Evolutionary conservation across 92 coral and sea anemone species (phyloP).

Genomic region (Paramuricea clavata): DNA sequence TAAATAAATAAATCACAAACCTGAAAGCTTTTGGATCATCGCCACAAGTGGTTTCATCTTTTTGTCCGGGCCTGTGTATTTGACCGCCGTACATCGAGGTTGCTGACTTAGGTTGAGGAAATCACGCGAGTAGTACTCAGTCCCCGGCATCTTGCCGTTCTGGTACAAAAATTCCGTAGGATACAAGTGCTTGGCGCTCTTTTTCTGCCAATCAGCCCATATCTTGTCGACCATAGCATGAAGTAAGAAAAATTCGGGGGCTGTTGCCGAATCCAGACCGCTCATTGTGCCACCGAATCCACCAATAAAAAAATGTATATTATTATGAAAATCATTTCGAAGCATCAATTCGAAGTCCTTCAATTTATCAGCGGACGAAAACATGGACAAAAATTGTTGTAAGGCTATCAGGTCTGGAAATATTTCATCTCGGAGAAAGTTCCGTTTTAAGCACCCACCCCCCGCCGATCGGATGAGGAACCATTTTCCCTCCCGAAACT

Average conservation of each 20-base stretch:
- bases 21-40: not conserved
- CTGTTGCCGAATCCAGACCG: conserved; percentile 65
- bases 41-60: not conserved
- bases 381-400: conserved; percentile 39
- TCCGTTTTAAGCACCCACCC: conserved; percentile 63
- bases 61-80: conserved; percentile 1
- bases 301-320: conserved; percentile 71
- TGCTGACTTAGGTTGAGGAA: conserved; percentile 25
- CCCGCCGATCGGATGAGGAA: conserved; percentile 57
- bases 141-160: conserved; percentile 20
- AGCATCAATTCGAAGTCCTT: conserved; percentile 59
- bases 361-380: conserved; percentile 25
- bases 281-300: conserved; percentile 83
- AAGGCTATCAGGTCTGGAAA: conserved; percentile 75
- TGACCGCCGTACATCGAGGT: conserved; percentile 23
- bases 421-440: conserved; percentile 47
- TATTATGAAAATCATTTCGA: conserved; percentile 66
- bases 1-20: not conserved
- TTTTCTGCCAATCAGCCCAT: conserved; percentile 87
- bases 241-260: conserved; percentile 80
- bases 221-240: conserved; percentile 81
- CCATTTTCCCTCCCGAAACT: conserved; percentile 60
- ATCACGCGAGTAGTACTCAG: conserved; percentile 32
- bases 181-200: conserved; percentile 48
- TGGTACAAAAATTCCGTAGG: conserved; percentile 15